Conservation (phyloP, 35 echinoderm and acorn worm species). For the Heliocidaris erythrogramma region DNA sequence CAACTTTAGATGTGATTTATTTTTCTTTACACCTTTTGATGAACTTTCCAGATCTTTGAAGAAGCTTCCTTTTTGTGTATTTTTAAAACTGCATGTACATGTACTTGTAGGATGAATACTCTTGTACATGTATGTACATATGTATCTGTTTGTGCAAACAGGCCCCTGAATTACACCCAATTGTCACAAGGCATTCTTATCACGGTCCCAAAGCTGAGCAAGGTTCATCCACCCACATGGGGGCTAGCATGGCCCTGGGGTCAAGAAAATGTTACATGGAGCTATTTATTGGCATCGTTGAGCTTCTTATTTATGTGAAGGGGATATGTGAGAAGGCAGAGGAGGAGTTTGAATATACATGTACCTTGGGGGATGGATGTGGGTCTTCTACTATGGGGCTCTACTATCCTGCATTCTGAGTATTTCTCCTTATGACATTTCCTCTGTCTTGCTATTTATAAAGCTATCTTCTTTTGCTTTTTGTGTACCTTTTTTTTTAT, state of each 20-base stretch:
- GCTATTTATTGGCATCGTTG: background rate
- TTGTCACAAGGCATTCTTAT: background rate
- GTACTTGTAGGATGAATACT: too few relatives aligned
- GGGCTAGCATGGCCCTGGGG: background rate
- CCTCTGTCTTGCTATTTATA: too few relatives aligned
- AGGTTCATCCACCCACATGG: background rate
- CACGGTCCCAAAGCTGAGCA: background rate
- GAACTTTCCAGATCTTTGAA: background rate
- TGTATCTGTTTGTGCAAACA: background rate
- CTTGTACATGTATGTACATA: too few relatives aligned
- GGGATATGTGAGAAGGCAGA: background rate
- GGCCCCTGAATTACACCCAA: background rate
- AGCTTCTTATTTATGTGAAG: background rate
- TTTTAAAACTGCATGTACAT: too few relatives aligned
- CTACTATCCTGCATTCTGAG: too few relatives aligned
- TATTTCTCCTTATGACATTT: too few relatives aligned
- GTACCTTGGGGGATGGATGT: background rate
- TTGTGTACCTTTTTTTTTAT: too few relatives aligned
- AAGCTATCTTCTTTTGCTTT: too few relatives aligned
- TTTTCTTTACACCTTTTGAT: background rate
- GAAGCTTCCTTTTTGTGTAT: background rate
- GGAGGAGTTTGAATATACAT: conserved; percentile 12
- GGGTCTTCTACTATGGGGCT: too few relatives aligned
- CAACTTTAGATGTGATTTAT: too few relatives aligned
- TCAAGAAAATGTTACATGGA: background rate